Evolutionary conservation across 2,888 invertebrate species (phyloP), one percentile per base, ranked within the genome.

Genomic region (Ptilodon capucinus): DNA sequence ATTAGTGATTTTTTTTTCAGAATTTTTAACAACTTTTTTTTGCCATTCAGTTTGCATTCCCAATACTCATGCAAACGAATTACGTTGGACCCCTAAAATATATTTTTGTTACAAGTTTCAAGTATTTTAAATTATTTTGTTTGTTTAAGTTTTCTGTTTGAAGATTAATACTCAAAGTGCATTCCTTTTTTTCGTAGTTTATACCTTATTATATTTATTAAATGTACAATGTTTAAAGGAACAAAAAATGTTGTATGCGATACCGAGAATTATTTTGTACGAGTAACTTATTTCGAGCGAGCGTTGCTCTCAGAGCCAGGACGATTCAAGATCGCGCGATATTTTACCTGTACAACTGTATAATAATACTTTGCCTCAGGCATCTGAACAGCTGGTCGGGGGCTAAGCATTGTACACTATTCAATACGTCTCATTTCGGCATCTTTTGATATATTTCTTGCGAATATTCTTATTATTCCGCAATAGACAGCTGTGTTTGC

Each of bases 351-450:
- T 47, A 42, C 62, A 57, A 60, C 51, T 54, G 51, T 47, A 57
- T 79, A 80, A 83, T 82, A 85, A 82, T 79, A 78, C 68, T 54
- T 51, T 39, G 62, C 62, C 57, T 54, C 57, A 57, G 58, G 66
- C 63, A 55, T 41, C 46, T 62, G 45, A 78, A 81, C 88, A 89
- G 79, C 88, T 88, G 88, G 82, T 83, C 61, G 57, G 66, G 72
- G 71, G 64, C 64, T 64, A 64, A 60, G 64, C 64, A 70, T 81
- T 76, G 77, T 76, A 71, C 60, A 63, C 68, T 59, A 67, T 70
- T 74, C 69, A 76, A 78, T 74, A 69, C 64, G 68, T 64, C 64
- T 62, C 64, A 64, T 68, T 73, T 69, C 75, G 68, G 65, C 56
- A 44, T 60, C 73, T 74, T n/a, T 73, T 77, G 62, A 74, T 66